A percentile compares a stretch with the other conserved stretches of the same genome.
Evolutionary conservation across 2,113 vertebrate species (phyloP).

Genomic region (Boulengeromyrus knoepffleri): DNA sequence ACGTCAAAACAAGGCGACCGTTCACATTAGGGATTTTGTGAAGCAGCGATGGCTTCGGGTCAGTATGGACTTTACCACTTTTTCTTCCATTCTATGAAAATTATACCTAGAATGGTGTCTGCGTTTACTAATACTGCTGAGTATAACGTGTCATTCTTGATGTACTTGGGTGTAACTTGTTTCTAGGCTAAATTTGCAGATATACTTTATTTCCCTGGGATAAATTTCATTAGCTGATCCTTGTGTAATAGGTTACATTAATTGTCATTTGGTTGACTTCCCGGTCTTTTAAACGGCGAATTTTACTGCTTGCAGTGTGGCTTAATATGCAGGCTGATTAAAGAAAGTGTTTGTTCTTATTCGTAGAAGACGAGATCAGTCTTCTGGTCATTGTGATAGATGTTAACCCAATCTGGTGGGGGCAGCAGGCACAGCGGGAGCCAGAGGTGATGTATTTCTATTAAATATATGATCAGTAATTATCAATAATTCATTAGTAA

Average conservation of each 20-base stretch:
- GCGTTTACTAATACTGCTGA: neutral
- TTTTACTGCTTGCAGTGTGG: neutral
- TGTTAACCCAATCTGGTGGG: slow-evolving; percentile 95
- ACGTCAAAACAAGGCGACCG: neutral
- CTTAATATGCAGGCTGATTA: neutral
- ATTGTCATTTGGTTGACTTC: neutral
- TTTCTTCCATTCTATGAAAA: neutral
- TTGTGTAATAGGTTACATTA: neutral
- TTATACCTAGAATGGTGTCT: neutral
- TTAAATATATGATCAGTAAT: neutral
- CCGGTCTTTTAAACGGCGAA: neutral
- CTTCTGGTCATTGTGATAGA: slow-evolving; percentile 83
- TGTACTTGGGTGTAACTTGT: neutral
- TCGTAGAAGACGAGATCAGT: slow-evolving; percentile 81
- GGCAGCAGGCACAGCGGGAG: slow-evolving; percentile 74
- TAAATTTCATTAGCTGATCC: neutral
- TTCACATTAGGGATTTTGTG: neutral
- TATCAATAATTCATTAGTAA: neutral
- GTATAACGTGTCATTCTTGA: neutral
- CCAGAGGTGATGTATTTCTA: slow-evolving; percentile 64
- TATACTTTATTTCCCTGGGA: neutral
- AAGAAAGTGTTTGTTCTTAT: neutral
- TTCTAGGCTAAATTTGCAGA: neutral
- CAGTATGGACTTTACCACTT: neutral
- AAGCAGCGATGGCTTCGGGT: slow-evolving; percentile 18